Conservation (phyloP, 2,113 vertebrate species). For the Nansenia antarctica region DNA sequence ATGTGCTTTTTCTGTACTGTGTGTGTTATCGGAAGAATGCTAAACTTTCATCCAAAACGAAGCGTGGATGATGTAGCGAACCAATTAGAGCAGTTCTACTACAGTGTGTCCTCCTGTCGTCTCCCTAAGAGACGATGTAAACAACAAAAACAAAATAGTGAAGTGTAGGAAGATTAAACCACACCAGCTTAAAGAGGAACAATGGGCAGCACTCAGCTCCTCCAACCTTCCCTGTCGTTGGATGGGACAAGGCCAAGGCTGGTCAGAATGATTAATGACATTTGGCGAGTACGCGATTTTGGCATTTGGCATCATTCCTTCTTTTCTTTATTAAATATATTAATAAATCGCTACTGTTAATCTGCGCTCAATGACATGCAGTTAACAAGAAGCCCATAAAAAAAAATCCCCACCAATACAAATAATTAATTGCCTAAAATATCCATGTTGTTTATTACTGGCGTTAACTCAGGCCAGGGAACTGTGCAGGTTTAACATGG, state of each 20-base stretch:
- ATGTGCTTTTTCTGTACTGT: neutral
- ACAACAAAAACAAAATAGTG: no score
- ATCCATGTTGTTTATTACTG: neutral
- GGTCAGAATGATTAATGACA: neutral
- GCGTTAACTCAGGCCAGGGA: neutral
- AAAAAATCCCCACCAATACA: neutral
- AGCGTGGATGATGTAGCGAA: neutral
- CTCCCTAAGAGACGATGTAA: neutral
- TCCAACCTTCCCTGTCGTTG: neutral
- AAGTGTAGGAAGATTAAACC: neutral
- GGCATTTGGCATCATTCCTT: neutral
- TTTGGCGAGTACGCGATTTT: no score
- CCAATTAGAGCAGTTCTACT: neutral
- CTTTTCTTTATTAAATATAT: neutral
- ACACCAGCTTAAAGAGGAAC: neutral
- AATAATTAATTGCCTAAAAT: neutral
- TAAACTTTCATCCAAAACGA: neutral
- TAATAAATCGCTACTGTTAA: neutral
- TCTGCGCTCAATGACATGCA: neutral
- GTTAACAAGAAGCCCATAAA: neutral
- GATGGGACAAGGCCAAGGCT: neutral
- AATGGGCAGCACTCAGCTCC: neutral
- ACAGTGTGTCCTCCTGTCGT: no score
- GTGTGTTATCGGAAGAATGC: neutral
- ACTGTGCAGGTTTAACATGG: neutral